Evolutionary conservation across 2,888 invertebrate genomes (phyloP).

Genomic region (Macrophya alboannulata): DNA sequence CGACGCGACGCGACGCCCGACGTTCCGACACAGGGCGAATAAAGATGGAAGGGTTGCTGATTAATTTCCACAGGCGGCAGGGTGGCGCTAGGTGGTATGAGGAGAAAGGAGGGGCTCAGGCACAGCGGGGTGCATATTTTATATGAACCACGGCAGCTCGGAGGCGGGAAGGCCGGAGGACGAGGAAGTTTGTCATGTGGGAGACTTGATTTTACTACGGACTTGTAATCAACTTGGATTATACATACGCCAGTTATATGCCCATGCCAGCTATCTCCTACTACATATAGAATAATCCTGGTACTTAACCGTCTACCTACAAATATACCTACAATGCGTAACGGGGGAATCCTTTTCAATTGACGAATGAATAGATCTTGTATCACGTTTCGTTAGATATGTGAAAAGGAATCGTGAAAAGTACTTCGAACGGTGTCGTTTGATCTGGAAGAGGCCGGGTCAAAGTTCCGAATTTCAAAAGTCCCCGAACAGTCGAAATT

Average conservation of each 20-base stretch:
- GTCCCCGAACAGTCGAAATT: too few species aligned
- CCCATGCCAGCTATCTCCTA: background rate
- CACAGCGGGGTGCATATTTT: constrained; percentile 54
- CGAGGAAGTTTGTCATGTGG: constrained; percentile 51
- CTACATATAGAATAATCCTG: constrained; percentile 33
- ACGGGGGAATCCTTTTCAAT: background rate
- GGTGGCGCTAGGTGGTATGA: background rate
- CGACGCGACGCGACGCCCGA: constrained; percentile 6
- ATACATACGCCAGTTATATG: constrained; percentile 36
- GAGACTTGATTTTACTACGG: constrained; percentile 47
- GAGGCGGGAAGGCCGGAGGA: background rate
- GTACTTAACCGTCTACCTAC: constrained; percentile 6
- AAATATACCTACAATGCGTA: background rate
- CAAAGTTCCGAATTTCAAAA: too few species aligned
- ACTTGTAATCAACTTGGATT: constrained; percentile 56
- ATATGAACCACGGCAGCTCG: constrained; percentile 20
- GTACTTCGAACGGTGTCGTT: background rate
- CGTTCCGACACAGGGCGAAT: constrained; percentile 43
- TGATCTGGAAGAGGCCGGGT: too few species aligned
- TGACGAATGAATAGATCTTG: background rate
- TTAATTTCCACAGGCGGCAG: constrained; percentile 67
- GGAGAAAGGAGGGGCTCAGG: background rate
- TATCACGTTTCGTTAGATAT: background rate
- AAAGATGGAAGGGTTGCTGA: constrained; percentile 63
- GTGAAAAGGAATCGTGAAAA: background rate